Conservation (phyloP, 2,797 vertebrate species). For the Pelodytes ibericus region DNA sequence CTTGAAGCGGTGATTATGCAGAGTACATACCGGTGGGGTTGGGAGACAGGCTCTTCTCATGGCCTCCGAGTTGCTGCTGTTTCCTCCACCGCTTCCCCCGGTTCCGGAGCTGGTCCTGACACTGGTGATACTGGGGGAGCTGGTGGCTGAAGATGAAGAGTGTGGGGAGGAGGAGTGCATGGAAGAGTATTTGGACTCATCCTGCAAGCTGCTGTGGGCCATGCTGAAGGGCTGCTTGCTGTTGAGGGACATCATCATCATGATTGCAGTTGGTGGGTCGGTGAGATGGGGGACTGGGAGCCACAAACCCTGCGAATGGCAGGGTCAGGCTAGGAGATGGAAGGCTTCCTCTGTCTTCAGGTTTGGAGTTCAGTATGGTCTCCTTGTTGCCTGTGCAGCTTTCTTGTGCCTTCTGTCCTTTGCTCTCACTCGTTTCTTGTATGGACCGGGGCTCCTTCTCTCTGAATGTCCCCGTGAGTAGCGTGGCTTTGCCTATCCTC, state of each 20-base stretch:
- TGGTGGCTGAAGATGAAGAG: conserved; percentile 79
- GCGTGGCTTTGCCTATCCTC: conserved; percentile 31
- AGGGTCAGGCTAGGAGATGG: neutral
- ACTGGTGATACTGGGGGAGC: conserved; percentile 82
- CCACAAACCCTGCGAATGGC: neutral
- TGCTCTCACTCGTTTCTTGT: conserved; percentile 26
- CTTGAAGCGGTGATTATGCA: conserved; percentile 92
- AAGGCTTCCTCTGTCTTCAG: conserved; percentile 24
- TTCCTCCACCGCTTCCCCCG: conserved; percentile 53
- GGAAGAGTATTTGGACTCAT: conserved; percentile 87
- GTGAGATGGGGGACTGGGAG: conserved; percentile 53
- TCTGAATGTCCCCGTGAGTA: conserved; percentile 39
- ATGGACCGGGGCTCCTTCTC: conserved; percentile 43
- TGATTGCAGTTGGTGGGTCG: conserved; percentile 72
- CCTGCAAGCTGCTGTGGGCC: conserved; percentile 87
- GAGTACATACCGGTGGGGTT: conserved; percentile 95
- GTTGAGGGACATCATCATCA: conserved; percentile 98
- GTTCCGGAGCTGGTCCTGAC: conserved; percentile 70
- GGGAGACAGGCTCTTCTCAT: conserved; percentile 95
- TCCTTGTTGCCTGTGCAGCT: conserved; percentile 35
- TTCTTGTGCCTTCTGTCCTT: neutral
- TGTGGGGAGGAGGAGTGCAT: conserved; percentile 88
- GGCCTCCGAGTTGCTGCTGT: conserved; percentile 81
- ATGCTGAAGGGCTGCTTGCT: conserved; percentile 94
- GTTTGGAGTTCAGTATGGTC: neutral